These are phyloP conservation scores for Hyperoplus immaculatus DNA, from an alignment of 2,797 vertebrate genomes.

Conservation along the genomic window DNA sequence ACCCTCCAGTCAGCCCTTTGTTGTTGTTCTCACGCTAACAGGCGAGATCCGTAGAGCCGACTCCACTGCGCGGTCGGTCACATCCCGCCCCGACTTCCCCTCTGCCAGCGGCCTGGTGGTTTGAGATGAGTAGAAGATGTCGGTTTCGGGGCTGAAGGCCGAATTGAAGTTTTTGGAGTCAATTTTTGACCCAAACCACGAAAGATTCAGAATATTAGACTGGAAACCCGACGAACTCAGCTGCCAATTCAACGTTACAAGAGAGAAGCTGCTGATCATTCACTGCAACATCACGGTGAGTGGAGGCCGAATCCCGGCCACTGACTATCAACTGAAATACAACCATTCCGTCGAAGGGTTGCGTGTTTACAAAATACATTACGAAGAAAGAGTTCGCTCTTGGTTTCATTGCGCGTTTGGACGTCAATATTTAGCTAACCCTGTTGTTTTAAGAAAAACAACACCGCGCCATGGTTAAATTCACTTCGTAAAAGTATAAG, in stretches of 20 bases:
- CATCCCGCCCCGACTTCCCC: slow-evolving; percentile 82
- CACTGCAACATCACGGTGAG: slow-evolving; percentile 99
- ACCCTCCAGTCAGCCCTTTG: slow-evolving; percentile 74
- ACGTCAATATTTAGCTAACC: rapidly evolving
- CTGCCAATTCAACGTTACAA: slow-evolving; percentile 93
- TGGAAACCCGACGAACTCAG: slow-evolving; percentile 97
- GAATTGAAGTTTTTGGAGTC: slow-evolving; percentile 97
- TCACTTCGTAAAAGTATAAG: slow-evolving; percentile 38
- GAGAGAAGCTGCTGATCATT: slow-evolving; percentile 92
- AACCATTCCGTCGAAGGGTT: slow-evolving; percentile 38
- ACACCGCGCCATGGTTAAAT: background rate
- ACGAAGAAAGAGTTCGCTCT: slow-evolving; percentile 17
- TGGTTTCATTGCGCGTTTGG: background rate
- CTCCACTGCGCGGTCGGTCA: slow-evolving; percentile 78
- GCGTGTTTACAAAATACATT: slow-evolving; percentile 62
- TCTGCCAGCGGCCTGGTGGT: slow-evolving; percentile 85
- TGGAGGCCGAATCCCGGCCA: slow-evolving; percentile 62
- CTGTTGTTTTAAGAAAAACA: background rate
- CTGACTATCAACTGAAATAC: slow-evolving; percentile 70
- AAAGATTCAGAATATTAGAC: slow-evolving; percentile 95
- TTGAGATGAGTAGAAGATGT: slow-evolving; percentile 97
- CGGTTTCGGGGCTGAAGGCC: slow-evolving; percentile 97
- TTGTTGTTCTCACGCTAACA: slow-evolving; percentile 84
- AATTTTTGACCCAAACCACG: slow-evolving; percentile 96
- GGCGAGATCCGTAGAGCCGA: slow-evolving; percentile 77